A percentile compares a stretch with the other conserved stretches of the same genome.
Conservation (phyloP, 2,113 vertebrate species). For the Lophotis ruficrista region DNA sequence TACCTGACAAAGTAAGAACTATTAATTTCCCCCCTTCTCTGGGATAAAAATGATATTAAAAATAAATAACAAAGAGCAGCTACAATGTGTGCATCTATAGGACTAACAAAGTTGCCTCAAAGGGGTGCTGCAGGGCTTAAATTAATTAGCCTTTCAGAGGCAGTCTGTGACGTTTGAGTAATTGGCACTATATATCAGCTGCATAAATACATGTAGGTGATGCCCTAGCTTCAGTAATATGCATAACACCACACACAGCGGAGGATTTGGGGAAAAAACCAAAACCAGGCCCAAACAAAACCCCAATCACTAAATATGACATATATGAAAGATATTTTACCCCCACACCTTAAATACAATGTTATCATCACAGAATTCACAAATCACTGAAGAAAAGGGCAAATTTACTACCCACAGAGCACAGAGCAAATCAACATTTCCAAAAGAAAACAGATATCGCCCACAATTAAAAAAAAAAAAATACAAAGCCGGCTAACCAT, state of each 20-base stretch:
- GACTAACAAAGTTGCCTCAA: slow-evolving; percentile 36
- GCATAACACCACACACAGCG: not conserved
- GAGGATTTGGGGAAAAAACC: not conserved
- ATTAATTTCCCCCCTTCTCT: not conserved
- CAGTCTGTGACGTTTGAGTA: slow-evolving; percentile 1
- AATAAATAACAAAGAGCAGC: slow-evolving; percentile 30
- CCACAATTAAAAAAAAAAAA: not conserved
- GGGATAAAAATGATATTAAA: not conserved
- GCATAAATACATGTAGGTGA: not conserved
- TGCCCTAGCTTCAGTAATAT: slow-evolving; percentile 14
- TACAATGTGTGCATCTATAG: not conserved
- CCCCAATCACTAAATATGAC: not conserved
- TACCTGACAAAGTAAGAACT: not conserved
- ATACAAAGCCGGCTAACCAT: not conserved
- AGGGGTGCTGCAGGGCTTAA: slow-evolving; percentile 49
- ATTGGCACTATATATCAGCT: slow-evolving; percentile 4
- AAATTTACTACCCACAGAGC: not conserved
- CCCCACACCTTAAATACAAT: not conserved
- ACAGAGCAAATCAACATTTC: not conserved
- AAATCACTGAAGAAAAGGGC: not conserved
- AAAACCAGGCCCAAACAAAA: not conserved
- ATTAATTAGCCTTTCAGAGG: slow-evolving; percentile 32
- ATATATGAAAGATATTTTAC: not conserved
- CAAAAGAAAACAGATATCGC: not conserved
- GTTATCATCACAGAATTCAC: not conserved